Conservation (phyloP, 2,888 invertebrate species). For the Drosophila nigricruria region DNA sequence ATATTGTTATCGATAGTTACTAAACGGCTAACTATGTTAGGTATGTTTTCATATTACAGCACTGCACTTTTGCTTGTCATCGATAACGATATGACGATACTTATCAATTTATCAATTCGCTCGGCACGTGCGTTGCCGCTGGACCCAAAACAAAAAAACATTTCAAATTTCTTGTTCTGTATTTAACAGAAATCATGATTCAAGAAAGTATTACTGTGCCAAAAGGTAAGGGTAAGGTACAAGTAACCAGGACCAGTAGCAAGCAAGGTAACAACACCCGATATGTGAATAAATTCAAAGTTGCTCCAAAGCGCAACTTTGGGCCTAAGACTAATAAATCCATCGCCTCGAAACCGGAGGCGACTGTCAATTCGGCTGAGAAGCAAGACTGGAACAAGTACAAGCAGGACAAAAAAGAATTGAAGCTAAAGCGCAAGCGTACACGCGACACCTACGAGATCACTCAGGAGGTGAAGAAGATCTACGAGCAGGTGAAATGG, state of each 20-base stretch:
- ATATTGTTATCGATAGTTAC: neutral
- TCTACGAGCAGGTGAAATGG: slow-evolving; percentile 87
- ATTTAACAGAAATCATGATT: neutral
- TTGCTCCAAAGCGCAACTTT: slow-evolving; percentile 6
- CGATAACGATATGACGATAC: neutral
- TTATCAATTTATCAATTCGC: neutral
- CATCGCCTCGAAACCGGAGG: neutral
- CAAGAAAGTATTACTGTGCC: too few relatives aligned
- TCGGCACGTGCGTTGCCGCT: slow-evolving; percentile 51
- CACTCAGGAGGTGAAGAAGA: slow-evolving; percentile 87
- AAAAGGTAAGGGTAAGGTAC: too few relatives aligned
- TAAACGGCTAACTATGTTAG: neutral
- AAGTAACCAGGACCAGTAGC: too few relatives aligned
- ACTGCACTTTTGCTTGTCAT: neutral
- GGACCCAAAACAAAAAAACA: slow-evolving; percentile 15
- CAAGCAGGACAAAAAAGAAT: slow-evolving; percentile 91
- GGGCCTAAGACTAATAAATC: slow-evolving; percentile 28
- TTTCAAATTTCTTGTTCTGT: neutral
- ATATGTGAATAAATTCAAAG: slow-evolving; percentile 21
- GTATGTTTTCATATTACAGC: neutral
- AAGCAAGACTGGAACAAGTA: slow-evolving; percentile 90
- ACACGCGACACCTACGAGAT: slow-evolving; percentile 86
- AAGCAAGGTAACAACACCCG: neutral
- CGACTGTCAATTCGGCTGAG: slow-evolving; percentile 82
- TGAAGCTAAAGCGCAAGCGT: slow-evolving; percentile 88